These are phyloP conservation scores for Trachymyrmex septentrionalis DNA, from an alignment of 1,140 invertebrate species.

Conservation along the genomic window DNA sequence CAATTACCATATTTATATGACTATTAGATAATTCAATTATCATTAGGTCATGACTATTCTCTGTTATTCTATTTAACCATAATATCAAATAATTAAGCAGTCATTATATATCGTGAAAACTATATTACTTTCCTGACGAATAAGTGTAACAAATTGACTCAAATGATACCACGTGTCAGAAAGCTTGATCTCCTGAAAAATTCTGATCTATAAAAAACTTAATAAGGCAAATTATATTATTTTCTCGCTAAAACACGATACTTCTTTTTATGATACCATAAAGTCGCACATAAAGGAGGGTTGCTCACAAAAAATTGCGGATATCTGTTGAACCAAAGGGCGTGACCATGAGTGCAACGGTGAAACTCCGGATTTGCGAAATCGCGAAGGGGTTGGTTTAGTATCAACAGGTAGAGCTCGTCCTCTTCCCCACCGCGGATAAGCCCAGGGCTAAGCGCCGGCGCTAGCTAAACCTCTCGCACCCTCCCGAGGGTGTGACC, in stretches of 20 bases:
- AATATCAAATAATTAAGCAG: not conserved
- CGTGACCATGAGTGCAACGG: constrained; percentile 78
- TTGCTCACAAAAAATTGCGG: not conserved
- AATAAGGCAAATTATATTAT: not conserved
- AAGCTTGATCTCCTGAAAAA: not conserved
- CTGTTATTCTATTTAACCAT: not conserved
- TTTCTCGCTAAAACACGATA: not conserved
- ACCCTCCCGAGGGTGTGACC: constrained; percentile 85
- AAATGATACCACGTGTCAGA: not conserved
- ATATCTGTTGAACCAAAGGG: constrained; percentile 72
- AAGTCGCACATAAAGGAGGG: not conserved
- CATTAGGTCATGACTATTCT: not conserved
- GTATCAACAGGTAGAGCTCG: constrained; percentile 85
- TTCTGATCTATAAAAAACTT: not conserved
- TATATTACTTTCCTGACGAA: not conserved
- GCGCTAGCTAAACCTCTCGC: constrained; percentile 85
- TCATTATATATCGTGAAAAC: not conserved
- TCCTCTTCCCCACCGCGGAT: constrained; percentile 83
- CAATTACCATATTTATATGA: constrained; percentile 11
- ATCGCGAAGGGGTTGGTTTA: constrained; percentile 85
- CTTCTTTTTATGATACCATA: not conserved
- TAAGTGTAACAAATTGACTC: not conserved
- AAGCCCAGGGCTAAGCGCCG: constrained; percentile 86
- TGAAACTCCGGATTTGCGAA: constrained; percentile 84
- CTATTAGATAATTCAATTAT: constrained; percentile 8